Evolutionary conservation across 2,888 invertebrate species (phyloP), one percentile per base, ranked within the genome.

Genomic region (Onchidella celtica): DNA sequence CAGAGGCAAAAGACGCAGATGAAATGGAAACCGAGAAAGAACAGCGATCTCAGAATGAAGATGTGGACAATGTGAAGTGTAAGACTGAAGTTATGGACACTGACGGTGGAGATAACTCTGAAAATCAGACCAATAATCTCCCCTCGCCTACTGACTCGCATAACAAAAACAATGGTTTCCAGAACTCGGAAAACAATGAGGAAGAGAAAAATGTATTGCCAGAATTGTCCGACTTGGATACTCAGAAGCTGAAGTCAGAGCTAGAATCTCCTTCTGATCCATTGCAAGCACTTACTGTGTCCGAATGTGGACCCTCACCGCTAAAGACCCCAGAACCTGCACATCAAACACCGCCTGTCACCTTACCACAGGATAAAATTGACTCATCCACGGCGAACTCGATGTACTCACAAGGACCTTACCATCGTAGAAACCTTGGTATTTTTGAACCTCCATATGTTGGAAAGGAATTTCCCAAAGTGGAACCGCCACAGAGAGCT

Each of bases 401-500:
- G 2, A 14, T 63, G 59, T 79, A 63, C 47, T 6, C 38, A 2
- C 66, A 57, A 4, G 76, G 81, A 3, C 76, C 81, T 14, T 81
- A 81, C 38, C 55, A 55, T 36, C 57, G 72, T 4, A 59, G 81
- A 34, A 61, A 70, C 9, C 34, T 63, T 1, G 70, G 63, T 2
- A 40, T 81, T 70, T 40, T 63, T n/a, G 81, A 81, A 34, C 81
- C 81, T 17, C 76, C 81, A n/a, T 74, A 27, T 55, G 21, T 55
- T 2, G 24, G 24, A 11, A 69, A 63, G 11, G 69, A 68, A 2
- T 9, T 24, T 1, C 76, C 59, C 9, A 81, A 81, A 34, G 55
- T 9, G 3, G 73, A 73, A 2, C 57, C 21, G 0, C 76, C 70
- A 2, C 59, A 63, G 24, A 68, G 24, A 40, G 81, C 81, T 17